A percentile compares a stretch with the other conserved stretches of the same genome.
Conservation (phyloP, 2,888 invertebrate species). For the Drosophila borealis region DNA sequence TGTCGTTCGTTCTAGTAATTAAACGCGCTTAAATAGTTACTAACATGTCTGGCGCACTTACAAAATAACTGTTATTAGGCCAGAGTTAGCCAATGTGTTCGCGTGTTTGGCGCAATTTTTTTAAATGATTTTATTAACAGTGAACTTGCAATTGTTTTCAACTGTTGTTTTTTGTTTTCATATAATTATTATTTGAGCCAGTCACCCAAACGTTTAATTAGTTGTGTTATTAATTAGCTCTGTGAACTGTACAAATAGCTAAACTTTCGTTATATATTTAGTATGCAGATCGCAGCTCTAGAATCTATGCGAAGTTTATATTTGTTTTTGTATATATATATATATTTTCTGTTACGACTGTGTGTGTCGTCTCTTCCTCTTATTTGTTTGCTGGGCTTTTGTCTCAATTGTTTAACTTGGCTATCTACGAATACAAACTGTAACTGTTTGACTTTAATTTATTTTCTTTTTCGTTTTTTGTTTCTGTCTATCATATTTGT, state of each 20-base stretch:
- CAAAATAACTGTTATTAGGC: conserved; percentile 59
- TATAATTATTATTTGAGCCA: conserved; percentile 20
- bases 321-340: background rate
- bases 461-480: conserved; percentile 21
- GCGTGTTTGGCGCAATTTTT: conserved; percentile 45
- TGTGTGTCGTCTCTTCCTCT: background rate
- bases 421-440: conserved; percentile 71
- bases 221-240: conserved; percentile 32
- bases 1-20: conserved; percentile 35
- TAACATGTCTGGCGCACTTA: conserved; percentile 42
- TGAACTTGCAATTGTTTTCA: conserved; percentile 55
- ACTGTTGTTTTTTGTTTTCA: conserved; percentile 17
- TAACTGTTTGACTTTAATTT: conserved; percentile 28
- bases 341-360: conserved; percentile 1
- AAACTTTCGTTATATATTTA: conserved; percentile 39
- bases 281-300: conserved; percentile 36
- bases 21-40: conserved; percentile 41
- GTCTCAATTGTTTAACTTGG: conserved; percentile 71
- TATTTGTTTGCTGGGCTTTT: conserved; percentile 25
- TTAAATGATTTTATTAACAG: conserved; percentile 70
- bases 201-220: conserved; percentile 49
- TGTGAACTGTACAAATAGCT: conserved; percentile 51
- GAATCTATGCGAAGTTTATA: conserved; percentile 29
- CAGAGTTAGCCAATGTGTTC: conserved; percentile 39
- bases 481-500: conserved; percentile 25